Evolutionary conservation across 2,797 vertebrate species (phyloP).

Genomic region (Bradypus variegatus): DNA sequence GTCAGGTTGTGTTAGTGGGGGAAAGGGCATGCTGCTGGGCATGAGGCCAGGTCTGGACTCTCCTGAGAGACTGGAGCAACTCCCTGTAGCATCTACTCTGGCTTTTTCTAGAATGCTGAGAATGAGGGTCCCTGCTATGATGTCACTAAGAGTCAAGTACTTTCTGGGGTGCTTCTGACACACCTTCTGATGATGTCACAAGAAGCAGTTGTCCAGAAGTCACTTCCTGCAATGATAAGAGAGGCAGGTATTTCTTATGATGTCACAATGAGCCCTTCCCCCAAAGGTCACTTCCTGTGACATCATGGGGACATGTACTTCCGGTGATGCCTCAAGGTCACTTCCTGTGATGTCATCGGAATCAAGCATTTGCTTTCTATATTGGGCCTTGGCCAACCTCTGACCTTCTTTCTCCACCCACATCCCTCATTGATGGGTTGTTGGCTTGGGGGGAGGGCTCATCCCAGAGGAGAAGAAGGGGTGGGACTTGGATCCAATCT

Average conservation of each 20-base stretch:
- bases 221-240: constrained; percentile 9
- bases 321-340: background rate
- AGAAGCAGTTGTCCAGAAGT: constrained; percentile 35
- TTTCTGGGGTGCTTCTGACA: constrained; percentile 1
- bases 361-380: constrained; percentile 34
- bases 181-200: constrained; percentile 8
- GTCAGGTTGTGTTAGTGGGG: constrained; percentile 20
- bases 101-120: constrained; percentile 15
- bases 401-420: background rate
- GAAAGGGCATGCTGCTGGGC: background rate
- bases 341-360: constrained; percentile 28
- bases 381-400: background rate
- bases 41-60: constrained; percentile 18
- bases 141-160: constrained; percentile 22
- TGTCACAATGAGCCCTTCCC: constrained; percentile 24
- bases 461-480: constrained; percentile 33
- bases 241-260: constrained; percentile 22
- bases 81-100: background rate
- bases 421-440: background rate
- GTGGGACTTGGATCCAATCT: constrained; percentile 22
- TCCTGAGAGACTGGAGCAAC: background rate
- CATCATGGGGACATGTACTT: background rate
- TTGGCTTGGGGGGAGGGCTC: background rate
- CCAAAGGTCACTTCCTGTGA: background rate
- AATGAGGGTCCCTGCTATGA: background rate